Conservation (phyloP, 1,140 invertebrate species). For the Mya arenaria region DNA sequence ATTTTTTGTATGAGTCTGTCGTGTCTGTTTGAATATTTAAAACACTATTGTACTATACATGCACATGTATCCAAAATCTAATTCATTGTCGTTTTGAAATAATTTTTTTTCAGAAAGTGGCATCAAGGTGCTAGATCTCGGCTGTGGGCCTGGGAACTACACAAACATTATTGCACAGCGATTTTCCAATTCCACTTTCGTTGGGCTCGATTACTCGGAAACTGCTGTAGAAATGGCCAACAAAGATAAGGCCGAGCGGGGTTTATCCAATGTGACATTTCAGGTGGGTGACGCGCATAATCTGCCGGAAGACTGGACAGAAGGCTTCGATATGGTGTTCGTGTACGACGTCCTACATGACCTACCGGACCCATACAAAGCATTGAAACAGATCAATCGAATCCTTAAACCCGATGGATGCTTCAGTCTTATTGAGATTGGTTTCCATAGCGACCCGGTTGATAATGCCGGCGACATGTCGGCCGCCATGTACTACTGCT, state of each 20-base stretch:
- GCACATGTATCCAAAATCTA: background rate
- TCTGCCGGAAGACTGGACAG: constrained; percentile 44
- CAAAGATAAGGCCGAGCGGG: background rate
- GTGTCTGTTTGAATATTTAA: too few relatives aligned
- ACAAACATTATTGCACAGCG: constrained; percentile 39
- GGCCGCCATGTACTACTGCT: constrained; percentile 68
- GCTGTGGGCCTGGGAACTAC: constrained; percentile 51
- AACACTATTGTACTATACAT: too few relatives aligned
- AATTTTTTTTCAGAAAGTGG: constrained; percentile 54
- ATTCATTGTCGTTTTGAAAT: too few relatives aligned
- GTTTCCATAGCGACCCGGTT: constrained; percentile 45
- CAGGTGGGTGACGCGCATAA: constrained; percentile 44
- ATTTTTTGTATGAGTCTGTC: too few relatives aligned
- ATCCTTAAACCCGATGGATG: constrained; percentile 55
- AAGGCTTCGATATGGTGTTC: constrained; percentile 58
- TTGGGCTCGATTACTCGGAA: constrained; percentile 42
- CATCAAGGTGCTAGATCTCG: constrained; percentile 58
- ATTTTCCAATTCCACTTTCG: constrained; percentile 57
- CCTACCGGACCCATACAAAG: constrained; percentile 56
- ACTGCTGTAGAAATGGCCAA: constrained; percentile 22
- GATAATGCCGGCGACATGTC: constrained; percentile 61
- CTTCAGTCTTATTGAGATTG: constrained; percentile 56
- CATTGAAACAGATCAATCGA: constrained; percentile 50
- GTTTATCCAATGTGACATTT: constrained; percentile 55
- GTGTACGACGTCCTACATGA: constrained; percentile 61